Base-by-base conservation (phyloP, 2,888 invertebrate species). In the Trachelus troglodyta region DNA sequence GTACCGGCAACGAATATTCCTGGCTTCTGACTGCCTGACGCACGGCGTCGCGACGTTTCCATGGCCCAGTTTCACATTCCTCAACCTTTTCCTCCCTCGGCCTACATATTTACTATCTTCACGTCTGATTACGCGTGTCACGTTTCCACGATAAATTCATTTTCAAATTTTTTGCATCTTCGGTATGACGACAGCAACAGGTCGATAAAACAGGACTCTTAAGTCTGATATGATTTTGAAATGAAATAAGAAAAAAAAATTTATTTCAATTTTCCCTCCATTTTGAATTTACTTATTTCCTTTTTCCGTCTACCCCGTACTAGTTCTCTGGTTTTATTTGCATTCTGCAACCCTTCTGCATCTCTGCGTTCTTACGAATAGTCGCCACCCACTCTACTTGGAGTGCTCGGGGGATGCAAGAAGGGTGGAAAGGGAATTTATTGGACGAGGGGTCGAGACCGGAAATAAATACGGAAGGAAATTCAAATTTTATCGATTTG, bases 11-110 rank as follows among this genome's bases (percentile, higher is more conserved):
- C 35, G 75, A 80, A 84, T 85, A 85, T 85, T 85, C 85, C 85
- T 84, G 85, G 85, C 83, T 69, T 74, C 84, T 84, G 15, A 56
- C 71, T 84, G 85, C 85, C 84, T 84, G 85, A 85, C 85, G 85
- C 85, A 85, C 83, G 12, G 11, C 71, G 71, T 34, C 71, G 71
- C 71, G 31, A 71, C 71, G 71, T 34, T 71, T 15, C 56, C 81
- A 81, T 84, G 83, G 83, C 85, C 85, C 85, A 85, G 85, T 85
- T 85, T 56, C 79, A 80, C 81, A 79, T 80, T 83, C 81, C 78
- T 81, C 85, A 83, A 85, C 81, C 81, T 85, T 80, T 76, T 40
- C 73, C 76, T 73, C 71, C 69, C 77, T 79, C 80, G 80, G 31
- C 71, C 71, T 71, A 71, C 31, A 71, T 71, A 34, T 9, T 56